These are phyloP conservation scores for Pelagia noctiluca DNA, from an alignment of 30 jellyfish, hydroid and myxozoan species.

Conservation along the genomic window DNA sequence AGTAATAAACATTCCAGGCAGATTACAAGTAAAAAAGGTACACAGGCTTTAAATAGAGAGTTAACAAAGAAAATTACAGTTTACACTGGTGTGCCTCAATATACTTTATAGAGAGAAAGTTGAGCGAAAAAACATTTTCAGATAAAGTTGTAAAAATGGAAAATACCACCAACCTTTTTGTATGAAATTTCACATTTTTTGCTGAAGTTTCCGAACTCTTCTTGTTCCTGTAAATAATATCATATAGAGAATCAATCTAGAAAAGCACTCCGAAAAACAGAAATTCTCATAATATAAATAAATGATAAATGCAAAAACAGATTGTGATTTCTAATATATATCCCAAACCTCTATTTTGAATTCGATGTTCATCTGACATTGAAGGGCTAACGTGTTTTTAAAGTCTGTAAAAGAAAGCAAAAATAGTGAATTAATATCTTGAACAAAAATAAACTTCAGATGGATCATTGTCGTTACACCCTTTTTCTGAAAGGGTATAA, in stretches of 20 bases:
- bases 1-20: too few relatives aligned
- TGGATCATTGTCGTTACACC: too few relatives aligned
- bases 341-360: slow-evolving; percentile 60
- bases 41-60: too few relatives aligned
- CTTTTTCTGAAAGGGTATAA: too few relatives aligned
- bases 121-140: not conserved
- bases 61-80: too few relatives aligned
- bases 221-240: slow-evolving; percentile 24
- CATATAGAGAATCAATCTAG: not conserved
- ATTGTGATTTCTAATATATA: not conserved
- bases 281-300: not conserved
- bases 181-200: slow-evolving; percentile 29
- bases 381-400: slow-evolving; percentile 14
- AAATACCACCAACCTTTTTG: not conserved
- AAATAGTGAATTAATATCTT: too few relatives aligned
- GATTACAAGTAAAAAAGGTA: too few relatives aligned
- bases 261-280: not conserved
- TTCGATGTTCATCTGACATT: slow-evolving; percentile 32
- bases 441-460: too few relatives aligned
- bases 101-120: too few relatives aligned
- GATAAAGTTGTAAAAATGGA: not conserved
- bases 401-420: slow-evolving; percentile 6
- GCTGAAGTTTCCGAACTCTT: slow-evolving; percentile 38
- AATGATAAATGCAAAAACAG: not conserved
- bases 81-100: too few relatives aligned